Conservation (phyloP, 2,113 vertebrate species). For the Cavia porcellus region DNA sequence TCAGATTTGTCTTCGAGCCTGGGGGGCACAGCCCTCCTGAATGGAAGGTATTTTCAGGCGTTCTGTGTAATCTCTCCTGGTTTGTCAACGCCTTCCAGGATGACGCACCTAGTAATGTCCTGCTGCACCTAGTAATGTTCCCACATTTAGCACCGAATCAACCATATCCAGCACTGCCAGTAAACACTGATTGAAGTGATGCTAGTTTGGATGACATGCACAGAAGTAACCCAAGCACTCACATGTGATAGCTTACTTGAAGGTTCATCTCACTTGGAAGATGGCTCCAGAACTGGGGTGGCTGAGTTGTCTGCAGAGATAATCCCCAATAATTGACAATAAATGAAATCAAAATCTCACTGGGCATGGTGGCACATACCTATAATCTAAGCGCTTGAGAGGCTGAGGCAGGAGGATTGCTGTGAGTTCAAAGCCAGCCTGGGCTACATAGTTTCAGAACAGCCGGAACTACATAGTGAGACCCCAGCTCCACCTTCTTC, state of each 20-base stretch:
- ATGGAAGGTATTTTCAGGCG: not conserved
- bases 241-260: not conserved
- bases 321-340: constrained; percentile 18
- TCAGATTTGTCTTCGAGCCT: not conserved
- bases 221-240: not conserved
- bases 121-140: not conserved
- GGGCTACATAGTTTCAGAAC: too few species aligned
- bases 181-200: constrained; percentile 33
- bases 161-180: not conserved
- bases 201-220: not conserved
- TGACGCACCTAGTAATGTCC: not conserved
- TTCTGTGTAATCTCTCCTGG: not conserved
- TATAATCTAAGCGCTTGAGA: not conserved
- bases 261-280: constrained; percentile 26
- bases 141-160: not conserved
- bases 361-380: too few species aligned
- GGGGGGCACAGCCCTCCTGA: not conserved
- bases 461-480: not conserved
- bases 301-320: not conserved
- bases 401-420: not conserved
- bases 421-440: not conserved
- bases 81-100: not conserved
- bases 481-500: not conserved
- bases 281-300: not conserved
- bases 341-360: constrained; percentile 5